phyloP scores from a whole-genome alignment of 2,888 invertebrate species.

The Erynnis tages region DNA sequence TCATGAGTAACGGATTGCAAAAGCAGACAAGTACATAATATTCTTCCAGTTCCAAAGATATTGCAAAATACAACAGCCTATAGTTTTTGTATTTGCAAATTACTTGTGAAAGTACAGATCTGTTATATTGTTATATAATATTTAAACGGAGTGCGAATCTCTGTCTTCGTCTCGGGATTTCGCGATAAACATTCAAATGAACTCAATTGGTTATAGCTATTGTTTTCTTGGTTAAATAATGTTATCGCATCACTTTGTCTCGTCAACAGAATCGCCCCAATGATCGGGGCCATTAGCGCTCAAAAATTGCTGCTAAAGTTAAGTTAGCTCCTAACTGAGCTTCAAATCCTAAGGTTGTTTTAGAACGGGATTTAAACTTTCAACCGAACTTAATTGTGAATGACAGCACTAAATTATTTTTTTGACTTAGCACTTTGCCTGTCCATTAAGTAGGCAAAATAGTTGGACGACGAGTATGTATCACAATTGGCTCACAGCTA shows the following conservation, averaged over 20 bases:
- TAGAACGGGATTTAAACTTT: no score
- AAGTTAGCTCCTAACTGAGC: no score
- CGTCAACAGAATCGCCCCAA: no score
- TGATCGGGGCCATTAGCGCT: no score
- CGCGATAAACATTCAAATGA: not conserved
- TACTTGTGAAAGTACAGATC: conserved; percentile 6
- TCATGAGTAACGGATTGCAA: not conserved
- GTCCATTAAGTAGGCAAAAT: no score
- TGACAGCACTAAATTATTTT: no score
- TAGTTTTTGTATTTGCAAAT: conserved; percentile 11
- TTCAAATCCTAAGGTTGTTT: no score
- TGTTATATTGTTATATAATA: conserved; percentile 12
- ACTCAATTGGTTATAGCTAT: not conserved
- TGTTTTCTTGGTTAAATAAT: not conserved
- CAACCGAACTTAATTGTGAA: no score
- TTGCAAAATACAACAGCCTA: conserved; percentile 10
- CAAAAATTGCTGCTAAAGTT: no score
- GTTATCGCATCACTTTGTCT: not conserved
- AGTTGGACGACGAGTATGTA: no score
- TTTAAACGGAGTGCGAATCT: conserved; percentile 14
- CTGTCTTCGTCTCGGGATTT: conserved; percentile 1
- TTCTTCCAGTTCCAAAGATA: conserved; percentile 6
- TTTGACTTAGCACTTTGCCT: no score
- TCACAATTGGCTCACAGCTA: no score
- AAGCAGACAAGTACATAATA: conserved; percentile 8